phyloP scores from a whole-genome alignment of 2,797 vertebrate species.

The Fistularia commersonii region DNA sequence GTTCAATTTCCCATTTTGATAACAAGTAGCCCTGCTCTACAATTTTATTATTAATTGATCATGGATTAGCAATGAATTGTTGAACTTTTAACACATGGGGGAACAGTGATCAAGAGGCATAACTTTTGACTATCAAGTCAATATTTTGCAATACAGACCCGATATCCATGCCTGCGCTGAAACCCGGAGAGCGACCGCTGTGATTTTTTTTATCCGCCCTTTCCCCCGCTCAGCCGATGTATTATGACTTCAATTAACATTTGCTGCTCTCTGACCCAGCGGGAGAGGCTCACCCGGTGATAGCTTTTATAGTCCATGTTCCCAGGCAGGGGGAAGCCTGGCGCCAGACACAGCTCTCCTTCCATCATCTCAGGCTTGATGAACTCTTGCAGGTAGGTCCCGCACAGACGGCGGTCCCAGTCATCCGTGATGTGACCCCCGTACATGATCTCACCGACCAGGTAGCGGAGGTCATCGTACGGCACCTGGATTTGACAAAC shows the following conservation, averaged over 20 bases:
- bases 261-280: background rate
- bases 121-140: slow-evolving; percentile 38
- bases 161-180: background rate
- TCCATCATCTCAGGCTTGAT: slow-evolving; percentile 91
- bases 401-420: slow-evolving; percentile 92
- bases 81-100: too few relatives aligned
- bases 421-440: slow-evolving; percentile 96
- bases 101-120: too few relatives aligned
- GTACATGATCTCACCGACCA: slow-evolving; percentile 97
- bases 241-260: background rate
- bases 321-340: slow-evolving; percentile 85
- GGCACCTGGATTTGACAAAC: slow-evolving; percentile 78
- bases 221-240: too few relatives aligned
- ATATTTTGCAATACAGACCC: slow-evolving; percentile 4
- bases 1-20: too few relatives aligned
- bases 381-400: slow-evolving; percentile 89
- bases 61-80: too few relatives aligned
- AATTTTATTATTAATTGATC: too few relatives aligned
- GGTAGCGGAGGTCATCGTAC: slow-evolving; percentile 89
- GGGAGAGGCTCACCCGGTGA: slow-evolving; percentile 78
- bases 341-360: slow-evolving; percentile 84
- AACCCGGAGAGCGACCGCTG: background rate
- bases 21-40: too few relatives aligned
- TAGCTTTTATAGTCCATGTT: slow-evolving; percentile 89
- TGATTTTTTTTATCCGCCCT: background rate